These are phyloP conservation scores for Saturnia japonica DNA, from an alignment of 2,888 invertebrate species.

Conservation along the genomic window DNA sequence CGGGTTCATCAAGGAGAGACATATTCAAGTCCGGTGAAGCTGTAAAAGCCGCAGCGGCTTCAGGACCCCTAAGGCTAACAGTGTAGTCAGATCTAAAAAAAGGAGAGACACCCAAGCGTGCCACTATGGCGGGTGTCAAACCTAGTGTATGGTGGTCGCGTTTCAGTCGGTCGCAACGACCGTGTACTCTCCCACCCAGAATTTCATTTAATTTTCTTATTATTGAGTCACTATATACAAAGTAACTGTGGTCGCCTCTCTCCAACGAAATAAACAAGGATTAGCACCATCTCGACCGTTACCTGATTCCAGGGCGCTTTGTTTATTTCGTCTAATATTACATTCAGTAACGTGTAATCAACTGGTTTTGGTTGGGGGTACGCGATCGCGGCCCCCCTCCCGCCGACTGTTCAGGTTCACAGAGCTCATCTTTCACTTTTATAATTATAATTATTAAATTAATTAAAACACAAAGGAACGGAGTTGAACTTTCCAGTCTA, in stretches of 20 bases:
- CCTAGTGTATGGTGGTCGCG: too few species aligned
- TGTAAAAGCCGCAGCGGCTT: too few species aligned
- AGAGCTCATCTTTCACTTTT: slow-evolving; percentile 3
- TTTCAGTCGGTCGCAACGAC: too few species aligned
- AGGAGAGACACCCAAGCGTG: too few species aligned
- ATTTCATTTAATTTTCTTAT: background rate
- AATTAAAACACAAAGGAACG: slow-evolving; percentile 11
- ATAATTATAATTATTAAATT: slow-evolving; percentile 14
- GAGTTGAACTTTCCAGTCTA: background rate
- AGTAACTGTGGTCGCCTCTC: slow-evolving; percentile 21
- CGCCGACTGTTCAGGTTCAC: background rate
- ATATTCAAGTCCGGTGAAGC: too few species aligned
- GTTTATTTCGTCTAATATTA: slow-evolving; percentile 17
- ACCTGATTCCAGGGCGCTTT: slow-evolving; percentile 26
- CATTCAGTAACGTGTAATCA: slow-evolving; percentile 20
- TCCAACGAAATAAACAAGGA: slow-evolving; percentile 36
- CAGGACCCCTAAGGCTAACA: too few species aligned
- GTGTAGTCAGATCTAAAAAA: too few species aligned
- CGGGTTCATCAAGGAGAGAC: too few species aligned
- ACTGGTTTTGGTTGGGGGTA: slow-evolving; percentile 11
- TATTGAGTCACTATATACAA: slow-evolving; percentile 5
- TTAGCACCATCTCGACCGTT: slow-evolving; percentile 36
- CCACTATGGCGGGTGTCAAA: too few species aligned
- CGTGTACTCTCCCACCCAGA: too few species aligned
- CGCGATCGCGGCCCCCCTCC: background rate